Evolutionary conservation across 1,140 invertebrate genomes (phyloP), one percentile per base, ranked within the genome.

Genomic region (Drosophila murphyi): DNA sequence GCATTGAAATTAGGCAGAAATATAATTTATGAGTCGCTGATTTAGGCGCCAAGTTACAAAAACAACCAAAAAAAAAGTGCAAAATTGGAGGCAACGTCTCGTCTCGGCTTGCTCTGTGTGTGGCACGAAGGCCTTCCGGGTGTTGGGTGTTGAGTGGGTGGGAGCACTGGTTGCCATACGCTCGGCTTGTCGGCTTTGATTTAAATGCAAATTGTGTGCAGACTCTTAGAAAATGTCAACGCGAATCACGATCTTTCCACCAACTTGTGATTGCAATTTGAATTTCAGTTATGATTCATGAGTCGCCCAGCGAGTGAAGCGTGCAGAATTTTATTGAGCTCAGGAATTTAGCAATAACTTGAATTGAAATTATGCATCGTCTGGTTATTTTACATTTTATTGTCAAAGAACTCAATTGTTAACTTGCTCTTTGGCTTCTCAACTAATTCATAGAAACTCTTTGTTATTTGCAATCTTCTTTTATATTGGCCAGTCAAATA

Each of bases 151-250:
- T 32, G 29, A 6, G 7, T 3, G 4, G 32, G 32, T 32, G 35
- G 48, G 32, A 55, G 43, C 29, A 45, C 0, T 43, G 39, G 39
- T 43, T 43, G 39, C 10, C 10, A 10, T 28, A 20, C 34, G 55
- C 6, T 43, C 45, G 43, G n/a, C 29, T 52, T 83, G 72, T 70
- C 62, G 85, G 59, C 43, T 87, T 87, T 87, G 83, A 87, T 87
- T 87, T 88, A 88, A 88, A 88, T 87, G 83, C 80, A 88, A 87
- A 87, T 87, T 69, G 88, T 69, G 35, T 10, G 5, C 56, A 55
- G 61, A 52, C 47, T 65, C 60, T 45, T 48, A 39, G 34, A 54
- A 85, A 86, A 81, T 73, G 78, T 88, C 83, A 88, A 75, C 76
- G 65, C 75, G 57, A 77, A 82, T 87, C 83, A 88, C 83, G 83